A percentile compares a stretch with the other conserved stretches of the same genome.
These are phyloP conservation scores for Zaprionus inermis DNA, from an alignment of 1,140 invertebrate species.

Conservation along the genomic window DNA sequence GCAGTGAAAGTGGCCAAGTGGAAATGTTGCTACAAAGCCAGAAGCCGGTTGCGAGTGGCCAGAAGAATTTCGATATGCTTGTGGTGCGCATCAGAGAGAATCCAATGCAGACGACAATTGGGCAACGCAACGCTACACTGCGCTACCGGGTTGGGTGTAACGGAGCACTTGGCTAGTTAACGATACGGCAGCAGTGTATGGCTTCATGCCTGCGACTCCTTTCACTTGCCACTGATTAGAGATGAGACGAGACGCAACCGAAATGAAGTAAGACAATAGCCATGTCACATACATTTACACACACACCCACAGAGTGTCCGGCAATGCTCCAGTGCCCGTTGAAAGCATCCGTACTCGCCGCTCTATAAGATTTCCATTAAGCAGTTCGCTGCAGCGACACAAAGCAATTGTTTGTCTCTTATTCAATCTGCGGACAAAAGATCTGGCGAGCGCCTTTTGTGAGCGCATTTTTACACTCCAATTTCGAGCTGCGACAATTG, in stretches of 20 bases:
- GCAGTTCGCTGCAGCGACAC: conserved; percentile 22
- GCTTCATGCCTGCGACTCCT: conserved; percentile 72
- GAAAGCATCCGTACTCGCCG: conserved; percentile 16
- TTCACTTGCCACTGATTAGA: conserved; percentile 74
- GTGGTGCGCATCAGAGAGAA: conserved; percentile 23
- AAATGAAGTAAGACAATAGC: conserved; percentile 68
- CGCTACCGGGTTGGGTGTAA: conserved; percentile 78
- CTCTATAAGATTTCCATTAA: conserved; percentile 29
- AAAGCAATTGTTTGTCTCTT: conserved; percentile 49
- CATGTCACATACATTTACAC: conserved; percentile 38
- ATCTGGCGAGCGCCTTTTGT: conserved; percentile 58
- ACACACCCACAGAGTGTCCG: conserved; percentile 1
- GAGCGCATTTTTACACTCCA: conserved; percentile 77
- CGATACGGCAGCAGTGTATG: conserved; percentile 70
- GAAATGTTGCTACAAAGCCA: background rate
- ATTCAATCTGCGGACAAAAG: conserved; percentile 69
- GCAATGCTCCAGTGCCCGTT: conserved; percentile 61
- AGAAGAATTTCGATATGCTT: conserved; percentile 25
- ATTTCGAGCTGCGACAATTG: conserved; percentile 51
- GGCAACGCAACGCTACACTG: conserved; percentile 65
- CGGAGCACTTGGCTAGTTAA: conserved; percentile 68
- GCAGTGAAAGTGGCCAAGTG: conserved; percentile 53
- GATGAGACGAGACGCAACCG: conserved; percentile 40
- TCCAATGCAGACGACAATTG: conserved; percentile 38
- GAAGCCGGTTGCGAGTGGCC: conserved; percentile 1